Evolutionary conservation across 2,888 invertebrate species (phyloP).

Genomic region (Biston betularia): DNA sequence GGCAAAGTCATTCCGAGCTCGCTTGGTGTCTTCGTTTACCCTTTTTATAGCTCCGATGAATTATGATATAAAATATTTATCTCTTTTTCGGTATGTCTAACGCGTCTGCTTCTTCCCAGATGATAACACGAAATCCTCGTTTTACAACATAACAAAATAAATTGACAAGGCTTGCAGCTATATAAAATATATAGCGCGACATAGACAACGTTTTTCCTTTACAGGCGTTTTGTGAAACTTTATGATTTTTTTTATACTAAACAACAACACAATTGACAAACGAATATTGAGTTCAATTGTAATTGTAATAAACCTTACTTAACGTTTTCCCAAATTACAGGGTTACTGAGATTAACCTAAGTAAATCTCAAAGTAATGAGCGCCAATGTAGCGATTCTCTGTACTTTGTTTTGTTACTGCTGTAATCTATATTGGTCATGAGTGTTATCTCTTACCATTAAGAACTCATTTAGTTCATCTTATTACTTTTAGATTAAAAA

Average conservation of each 20-base stretch:
- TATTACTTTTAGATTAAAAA: no score
- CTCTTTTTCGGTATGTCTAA: conserved; percentile 75
- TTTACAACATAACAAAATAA: conserved; percentile 67
- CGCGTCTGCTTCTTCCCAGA: conserved; percentile 73
- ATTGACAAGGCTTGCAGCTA: conserved; percentile 60
- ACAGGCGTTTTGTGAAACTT: conserved; percentile 18
- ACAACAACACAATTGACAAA: not conserved
- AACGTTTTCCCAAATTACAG: not conserved
- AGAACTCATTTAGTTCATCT: no score
- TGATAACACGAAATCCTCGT: conserved; percentile 73
- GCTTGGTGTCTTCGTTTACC: conserved; percentile 67
- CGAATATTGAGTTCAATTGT: not conserved
- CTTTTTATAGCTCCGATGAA: conserved; percentile 78
- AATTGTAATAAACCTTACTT: not conserved
- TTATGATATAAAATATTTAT: conserved; percentile 83
- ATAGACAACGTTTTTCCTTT: conserved; percentile 38
- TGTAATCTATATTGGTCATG: no score
- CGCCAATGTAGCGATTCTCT: no score
- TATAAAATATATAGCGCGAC: conserved; percentile 50
- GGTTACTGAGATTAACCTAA: no score
- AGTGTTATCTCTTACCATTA: no score
- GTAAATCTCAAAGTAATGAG: no score
- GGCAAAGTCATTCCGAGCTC: conserved; percentile 66
- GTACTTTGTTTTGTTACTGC: no score
- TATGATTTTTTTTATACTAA: conserved; percentile 9